Evolutionary conservation across 2,888 invertebrate species (phyloP).

Genomic region (Calliopum simillimum): DNA sequence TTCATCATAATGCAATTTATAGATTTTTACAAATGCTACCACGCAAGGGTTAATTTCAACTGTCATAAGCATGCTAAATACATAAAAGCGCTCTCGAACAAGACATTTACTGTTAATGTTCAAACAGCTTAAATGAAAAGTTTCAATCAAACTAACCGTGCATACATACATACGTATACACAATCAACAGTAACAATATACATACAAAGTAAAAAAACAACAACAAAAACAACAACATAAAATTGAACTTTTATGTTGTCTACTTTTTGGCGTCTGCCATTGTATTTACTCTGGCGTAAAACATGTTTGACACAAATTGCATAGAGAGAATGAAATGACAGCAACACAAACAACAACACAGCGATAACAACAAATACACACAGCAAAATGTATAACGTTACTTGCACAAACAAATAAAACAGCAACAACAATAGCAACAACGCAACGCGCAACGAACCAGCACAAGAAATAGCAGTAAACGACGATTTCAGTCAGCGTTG

Average conservation of each 20-base stretch:
- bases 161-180: neutral
- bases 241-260: conserved; percentile 17
- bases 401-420: neutral
- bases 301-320: conserved; percentile 29
- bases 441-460: neutral
- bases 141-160: neutral
- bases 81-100: too few species aligned
- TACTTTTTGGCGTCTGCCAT: conserved; percentile 17
- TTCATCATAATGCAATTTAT: too few species aligned
- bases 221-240: conserved; percentile 6
- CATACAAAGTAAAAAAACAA: neutral
- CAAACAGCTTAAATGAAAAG: too few species aligned
- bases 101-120: too few species aligned
- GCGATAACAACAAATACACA: neutral
- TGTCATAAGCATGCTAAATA: too few species aligned
- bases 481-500: conserved; percentile 57
- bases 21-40: too few species aligned
- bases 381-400: neutral
- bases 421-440: neutral
- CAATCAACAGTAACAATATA: neutral
- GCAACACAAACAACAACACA: neutral
- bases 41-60: too few species aligned
- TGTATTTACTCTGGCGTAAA: neutral
- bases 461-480: conserved; percentile 48
- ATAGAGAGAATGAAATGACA: conserved; percentile 2